A percentile compares a stretch with the other conserved stretches of the same genome.
These are phyloP conservation scores for Oreochromis tanganicae DNA, from an alignment of 2,113 vertebrate genomes.

Conservation along the genomic window DNA sequence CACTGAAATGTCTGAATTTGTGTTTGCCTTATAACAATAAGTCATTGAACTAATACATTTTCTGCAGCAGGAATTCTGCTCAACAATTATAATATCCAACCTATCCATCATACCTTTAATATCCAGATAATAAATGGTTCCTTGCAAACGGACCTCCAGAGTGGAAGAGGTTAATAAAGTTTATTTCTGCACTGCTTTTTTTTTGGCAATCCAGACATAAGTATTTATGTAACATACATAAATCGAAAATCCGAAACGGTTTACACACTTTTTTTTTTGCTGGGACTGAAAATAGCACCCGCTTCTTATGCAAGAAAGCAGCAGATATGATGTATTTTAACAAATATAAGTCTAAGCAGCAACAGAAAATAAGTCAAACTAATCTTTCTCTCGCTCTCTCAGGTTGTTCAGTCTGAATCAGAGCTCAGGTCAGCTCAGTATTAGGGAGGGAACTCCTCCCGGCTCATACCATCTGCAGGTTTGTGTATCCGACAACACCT, in stretches of 20 bases:
- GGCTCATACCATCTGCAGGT: slow-evolving; percentile 79
- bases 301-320: background rate
- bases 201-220: background rate
- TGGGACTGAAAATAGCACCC: background rate
- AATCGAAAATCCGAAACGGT: background rate
- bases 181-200: background rate
- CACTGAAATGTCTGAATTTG: background rate
- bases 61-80: background rate
- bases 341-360: background rate
- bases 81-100: background rate
- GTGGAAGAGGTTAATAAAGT: background rate
- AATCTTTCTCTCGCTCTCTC: background rate
- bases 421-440: slow-evolving; percentile 78
- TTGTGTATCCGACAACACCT: slow-evolving; percentile 78
- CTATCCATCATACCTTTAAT: background rate
- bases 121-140: fast-evolving
- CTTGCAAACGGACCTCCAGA: background rate
- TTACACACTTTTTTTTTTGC: background rate
- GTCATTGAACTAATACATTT: background rate
- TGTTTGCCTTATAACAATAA: background rate
- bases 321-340: background rate
- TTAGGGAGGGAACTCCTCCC: slow-evolving; percentile 75
- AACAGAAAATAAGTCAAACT: background rate
- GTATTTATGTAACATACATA: background rate
- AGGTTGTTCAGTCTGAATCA: slow-evolving; percentile 82